Evolutionary conservation across 2,113 vertebrate genomes (phyloP).

Genomic region (Eulemur macaco): DNA sequence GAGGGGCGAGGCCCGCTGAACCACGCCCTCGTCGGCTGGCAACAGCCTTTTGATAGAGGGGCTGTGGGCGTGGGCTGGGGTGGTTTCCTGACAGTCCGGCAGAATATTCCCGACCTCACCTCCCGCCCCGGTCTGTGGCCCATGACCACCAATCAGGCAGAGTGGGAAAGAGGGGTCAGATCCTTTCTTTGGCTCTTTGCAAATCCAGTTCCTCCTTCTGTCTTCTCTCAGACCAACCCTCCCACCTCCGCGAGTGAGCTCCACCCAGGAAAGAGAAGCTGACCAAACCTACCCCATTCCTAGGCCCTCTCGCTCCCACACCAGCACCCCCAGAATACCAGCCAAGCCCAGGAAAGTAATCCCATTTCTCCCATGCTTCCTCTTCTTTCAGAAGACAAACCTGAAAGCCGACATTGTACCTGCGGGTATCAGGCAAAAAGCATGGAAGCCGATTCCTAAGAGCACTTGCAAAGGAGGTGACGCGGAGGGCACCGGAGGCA

Average conservation of each 20-base stretch:
- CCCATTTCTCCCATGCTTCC: neutral
- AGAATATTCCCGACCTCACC: accelerated
- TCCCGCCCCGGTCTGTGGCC: accelerated
- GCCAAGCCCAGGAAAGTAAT: neutral
- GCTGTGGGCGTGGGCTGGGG: too few relatives aligned
- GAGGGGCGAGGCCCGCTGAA: neutral
- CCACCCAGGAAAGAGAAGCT: neutral
- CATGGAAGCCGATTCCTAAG: neutral
- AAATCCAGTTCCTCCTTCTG: neutral
- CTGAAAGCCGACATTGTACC: neutral
- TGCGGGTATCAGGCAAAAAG: neutral
- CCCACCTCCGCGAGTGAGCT: accelerated
- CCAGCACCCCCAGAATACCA: neutral
- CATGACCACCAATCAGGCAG: too few relatives aligned
- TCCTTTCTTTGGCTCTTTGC: neutral
- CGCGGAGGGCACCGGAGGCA: neutral
- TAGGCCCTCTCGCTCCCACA: neutral
- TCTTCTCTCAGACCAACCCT: neutral
- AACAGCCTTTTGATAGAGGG: neutral
- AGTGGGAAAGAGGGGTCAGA: neutral
- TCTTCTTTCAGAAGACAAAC: neutral
- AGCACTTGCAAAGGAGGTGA: neutral
- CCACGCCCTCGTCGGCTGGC: too few relatives aligned
- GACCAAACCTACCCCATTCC: neutral
- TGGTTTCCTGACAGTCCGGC: too few relatives aligned